A percentile compares a stretch with the other conserved stretches of the same genome.
phyloP scores from a whole-genome alignment of 2,797 vertebrate genomes.

The Anas capensis region DNA sequence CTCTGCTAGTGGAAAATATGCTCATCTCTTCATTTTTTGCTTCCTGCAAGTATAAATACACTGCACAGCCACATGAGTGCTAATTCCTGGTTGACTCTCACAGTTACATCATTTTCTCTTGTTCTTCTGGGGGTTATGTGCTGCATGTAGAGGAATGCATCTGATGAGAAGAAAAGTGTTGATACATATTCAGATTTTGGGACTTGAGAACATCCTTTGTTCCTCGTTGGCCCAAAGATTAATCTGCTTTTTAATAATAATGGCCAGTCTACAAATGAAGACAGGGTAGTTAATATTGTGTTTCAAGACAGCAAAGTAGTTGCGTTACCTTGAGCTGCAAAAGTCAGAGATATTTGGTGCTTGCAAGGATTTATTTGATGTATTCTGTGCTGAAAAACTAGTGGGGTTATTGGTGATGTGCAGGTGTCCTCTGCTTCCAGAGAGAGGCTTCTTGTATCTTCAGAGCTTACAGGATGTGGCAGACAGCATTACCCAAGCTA shows the following conservation, averaged over 20 bases:
- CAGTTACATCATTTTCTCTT: not conserved
- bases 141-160: not conserved
- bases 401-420: not conserved
- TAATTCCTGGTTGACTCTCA: not conserved
- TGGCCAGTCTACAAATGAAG: not conserved
- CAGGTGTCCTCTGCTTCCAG: not conserved
- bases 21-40: not conserved
- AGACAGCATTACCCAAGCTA: not conserved
- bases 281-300: not conserved
- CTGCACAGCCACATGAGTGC: not conserved
- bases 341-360: not conserved
- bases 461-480: not conserved
- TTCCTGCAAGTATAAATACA: not conserved
- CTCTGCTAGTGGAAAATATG: not conserved
- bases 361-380: not conserved
- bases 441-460: not conserved
- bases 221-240: not conserved
- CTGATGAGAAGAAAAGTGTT: not conserved
- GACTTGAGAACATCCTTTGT: not conserved
- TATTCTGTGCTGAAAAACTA: not conserved
- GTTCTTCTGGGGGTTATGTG: accelerated
- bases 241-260: not conserved
- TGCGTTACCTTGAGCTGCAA: not conserved
- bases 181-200: not conserved
- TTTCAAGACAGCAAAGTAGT: not conserved